A percentile compares a stretch with the other conserved stretches of the same genome.
These are phyloP conservation scores for Hestina assimilis DNA, from an alignment of 1,140 invertebrate species.

Conservation along the genomic window DNA sequence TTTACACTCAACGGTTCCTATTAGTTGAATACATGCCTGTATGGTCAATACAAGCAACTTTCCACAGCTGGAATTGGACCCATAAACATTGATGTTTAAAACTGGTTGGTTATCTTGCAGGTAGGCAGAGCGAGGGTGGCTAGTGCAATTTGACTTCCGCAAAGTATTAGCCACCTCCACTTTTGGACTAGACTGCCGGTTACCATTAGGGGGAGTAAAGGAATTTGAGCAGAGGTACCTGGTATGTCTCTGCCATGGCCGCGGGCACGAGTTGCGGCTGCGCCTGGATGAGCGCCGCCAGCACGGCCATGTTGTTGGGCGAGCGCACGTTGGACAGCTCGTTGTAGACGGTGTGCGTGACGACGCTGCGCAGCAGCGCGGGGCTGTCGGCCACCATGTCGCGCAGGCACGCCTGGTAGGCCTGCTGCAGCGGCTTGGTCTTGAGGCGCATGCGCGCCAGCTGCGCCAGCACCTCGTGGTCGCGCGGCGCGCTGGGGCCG, in stretches of 20 bases:
- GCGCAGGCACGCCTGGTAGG: slow-evolving; percentile 89
- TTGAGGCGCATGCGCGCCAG: slow-evolving; percentile 95
- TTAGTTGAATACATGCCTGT: no score
- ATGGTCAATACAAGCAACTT: no score
- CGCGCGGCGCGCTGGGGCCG: slow-evolving; percentile 86
- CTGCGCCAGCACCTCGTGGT: slow-evolving; percentile 94
- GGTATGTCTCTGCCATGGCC: slow-evolving; percentile 88
- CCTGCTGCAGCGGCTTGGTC: slow-evolving; percentile 93
- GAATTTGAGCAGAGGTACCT: no score
- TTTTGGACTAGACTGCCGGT: no score
- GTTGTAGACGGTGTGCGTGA: slow-evolving; percentile 96
- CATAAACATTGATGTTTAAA: no score
- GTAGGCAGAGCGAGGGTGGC: no score
- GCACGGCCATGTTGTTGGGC: slow-evolving; percentile 95
- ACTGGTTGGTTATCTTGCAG: no score
- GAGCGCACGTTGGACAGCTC: slow-evolving; percentile 94
- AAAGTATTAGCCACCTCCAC: no score
- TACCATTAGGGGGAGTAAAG: no score
- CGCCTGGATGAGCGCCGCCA: slow-evolving; percentile 92
- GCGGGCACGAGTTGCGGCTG: slow-evolving; percentile 86
- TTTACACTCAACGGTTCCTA: no score
- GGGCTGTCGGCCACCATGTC: slow-evolving; percentile 88
- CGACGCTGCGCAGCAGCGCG: slow-evolving; percentile 90
- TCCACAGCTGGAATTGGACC: no score
- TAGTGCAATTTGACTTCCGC: no score